Base-by-base conservation (phyloP, 1,140 invertebrate species). In the Probaryconus sp. region DNA sequence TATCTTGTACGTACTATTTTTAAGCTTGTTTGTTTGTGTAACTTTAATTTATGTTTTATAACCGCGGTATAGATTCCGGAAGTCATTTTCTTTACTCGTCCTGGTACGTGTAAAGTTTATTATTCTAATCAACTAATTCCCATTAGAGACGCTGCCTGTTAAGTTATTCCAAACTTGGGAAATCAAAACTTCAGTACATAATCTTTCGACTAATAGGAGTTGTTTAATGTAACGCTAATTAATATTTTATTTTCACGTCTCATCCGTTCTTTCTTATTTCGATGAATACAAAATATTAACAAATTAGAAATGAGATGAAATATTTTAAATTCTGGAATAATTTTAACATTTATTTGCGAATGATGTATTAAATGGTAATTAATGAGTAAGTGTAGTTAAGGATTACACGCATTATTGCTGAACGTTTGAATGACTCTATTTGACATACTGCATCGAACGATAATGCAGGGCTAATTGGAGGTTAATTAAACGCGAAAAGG, bases 401-500 rank as follows among this genome's bases (percentile, higher is more conserved):
- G 28, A 20, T 48, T 48, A 33, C 30, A 33, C 33, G 10, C 20
- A 30, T 30, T 48, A 48, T 48, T 48, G 28, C 31, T 18, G 45
- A 48, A 48, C 21, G 28, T 10, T 17, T 20, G 28, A 31, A 48
- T 18, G 17, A 9, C 14, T 16, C 14, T 47, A 47, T 47, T 47
- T 33, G 26, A 17, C 5, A 33, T 33, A 48, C 17, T 33, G 31
- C n/a, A 9, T 17, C 28, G 30, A 48, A 31, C 17, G 45, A 48
- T 33, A 48, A 33, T 31, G 16, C 28, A 10, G 28, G 17, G 28
- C 33, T 33, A 48, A 48, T 48, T 48, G 45, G 45, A 33, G 45
- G 30, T 33, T 48, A 48, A 48, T 48, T 48, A 48, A 48, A 33
- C 16, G 45, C 28, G 28, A 48, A 33, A 20, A 48, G 45, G 45